Evolutionary conservation across 1,140 invertebrate species (phyloP), one percentile per base, ranked within the genome.

Genomic region (Marisa cornuarietis): DNA sequence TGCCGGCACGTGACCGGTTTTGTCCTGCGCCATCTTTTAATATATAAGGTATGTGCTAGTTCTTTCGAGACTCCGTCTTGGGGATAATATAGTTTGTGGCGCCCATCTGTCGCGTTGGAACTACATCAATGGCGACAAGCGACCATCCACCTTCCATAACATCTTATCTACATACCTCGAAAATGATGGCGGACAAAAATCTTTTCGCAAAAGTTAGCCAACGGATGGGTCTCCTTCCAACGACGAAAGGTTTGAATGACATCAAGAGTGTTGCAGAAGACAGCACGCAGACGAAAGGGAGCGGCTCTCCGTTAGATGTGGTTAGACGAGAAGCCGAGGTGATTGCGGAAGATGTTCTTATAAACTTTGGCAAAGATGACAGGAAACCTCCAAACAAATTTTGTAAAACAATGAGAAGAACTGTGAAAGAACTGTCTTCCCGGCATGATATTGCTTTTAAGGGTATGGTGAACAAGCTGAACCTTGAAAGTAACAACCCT

Each of bases 371-470:
- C 72, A 81, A 63, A 72, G 78, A 83, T 42, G 84, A 86, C 13
- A 78, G 73, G 31, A 88, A 83, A 72, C 83, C 85, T 22, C 79
- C 83, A 0, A 86, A 88, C 72, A 87, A 85, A 80, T 88, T 87
- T 73, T 88, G 87, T 81, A 89, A 89, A 85, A 90, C 89, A 20
- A 86, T 90, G 84, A 85, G 89, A 76, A 87, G 89, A 82, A 88
- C 86, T 76, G 88, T 90, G n/a, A 81, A 84, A 66, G 89, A 90
- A 84, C 69, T 90, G 20, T 87, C 87, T 20, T 92, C 92, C 68
- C 92, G 93, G 82, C 93, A 94, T 87, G 91, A 92, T 79, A 93
- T 93, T 74, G 87, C 93, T 13, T 93, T 94, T 80, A 92, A 92
- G 78, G 93, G 92, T 80, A 93, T 94, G 93, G 92, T 94, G 5